phyloP scores from a whole-genome alignment of 2,888 invertebrate species.

The Crossocerus cetratus region DNA sequence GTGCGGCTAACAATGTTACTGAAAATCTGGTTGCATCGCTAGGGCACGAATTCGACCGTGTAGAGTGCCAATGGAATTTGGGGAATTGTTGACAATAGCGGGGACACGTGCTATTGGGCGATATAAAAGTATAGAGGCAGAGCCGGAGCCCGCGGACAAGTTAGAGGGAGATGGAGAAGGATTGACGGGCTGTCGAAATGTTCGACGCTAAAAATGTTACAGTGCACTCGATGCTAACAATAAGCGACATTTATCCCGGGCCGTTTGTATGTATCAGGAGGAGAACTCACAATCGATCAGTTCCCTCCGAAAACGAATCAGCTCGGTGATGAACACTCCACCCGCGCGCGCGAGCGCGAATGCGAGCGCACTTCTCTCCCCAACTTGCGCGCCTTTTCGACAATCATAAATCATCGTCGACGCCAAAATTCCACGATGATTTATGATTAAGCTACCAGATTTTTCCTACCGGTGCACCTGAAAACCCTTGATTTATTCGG shows the following conservation, averaged over 20 bases:
- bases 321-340: not conserved
- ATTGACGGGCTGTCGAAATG: too few relatives aligned
- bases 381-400: not conserved
- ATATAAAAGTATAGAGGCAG: too few relatives aligned
- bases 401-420: conserved; percentile 24
- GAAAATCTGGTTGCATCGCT: too few relatives aligned
- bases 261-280: not conserved
- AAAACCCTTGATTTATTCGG: conserved; percentile 40
- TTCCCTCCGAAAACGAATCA: conserved; percentile 8
- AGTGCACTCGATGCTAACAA: not conserved
- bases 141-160: too few relatives aligned
- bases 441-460: conserved; percentile 24
- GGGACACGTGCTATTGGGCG: too few relatives aligned
- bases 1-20: too few relatives aligned
- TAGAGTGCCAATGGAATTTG: too few relatives aligned
- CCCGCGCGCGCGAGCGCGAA: not conserved
- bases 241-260: not conserved
- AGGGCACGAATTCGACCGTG: too few relatives aligned
- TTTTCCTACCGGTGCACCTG: conserved; percentile 15
- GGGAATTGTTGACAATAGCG: too few relatives aligned
- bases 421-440: conserved; percentile 29
- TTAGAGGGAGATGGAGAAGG: too few relatives aligned
- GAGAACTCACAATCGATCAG: not conserved
- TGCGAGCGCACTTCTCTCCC: not conserved
- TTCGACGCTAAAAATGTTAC: too few relatives aligned